A percentile compares a stretch with the other conserved stretches of the same genome.
Evolutionary conservation across 2,797 vertebrate genomes (phyloP).

Genomic region (Champsocephalus esox): DNA sequence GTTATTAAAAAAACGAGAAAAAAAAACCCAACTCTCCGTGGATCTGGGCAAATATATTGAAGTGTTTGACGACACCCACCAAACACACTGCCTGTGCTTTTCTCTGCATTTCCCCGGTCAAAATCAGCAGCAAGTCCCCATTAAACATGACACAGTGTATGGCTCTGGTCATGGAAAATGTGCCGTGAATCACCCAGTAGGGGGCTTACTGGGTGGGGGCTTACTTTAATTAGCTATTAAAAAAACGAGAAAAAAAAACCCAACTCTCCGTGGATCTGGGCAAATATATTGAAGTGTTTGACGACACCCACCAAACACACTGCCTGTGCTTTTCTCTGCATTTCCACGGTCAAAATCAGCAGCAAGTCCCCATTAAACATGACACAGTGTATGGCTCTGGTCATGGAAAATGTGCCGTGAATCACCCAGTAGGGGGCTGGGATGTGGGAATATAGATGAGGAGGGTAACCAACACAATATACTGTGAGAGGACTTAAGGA

Average conservation of each 20-base stretch:
- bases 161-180: constrained; percentile 36
- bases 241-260: constrained; percentile 20
- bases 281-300: constrained; percentile 27
- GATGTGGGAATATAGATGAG: constrained; percentile 60
- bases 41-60: constrained; percentile 23
- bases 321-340: constrained; percentile 14
- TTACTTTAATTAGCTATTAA: too few relatives aligned
- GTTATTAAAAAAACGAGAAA: constrained; percentile 34
- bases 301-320: constrained; percentile 22
- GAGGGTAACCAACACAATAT: constrained; percentile 57
- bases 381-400: constrained; percentile 41
- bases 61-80: constrained; percentile 24
- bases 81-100: constrained; percentile 16
- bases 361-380: constrained; percentile 41
- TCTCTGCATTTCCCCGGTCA: constrained; percentile 33
- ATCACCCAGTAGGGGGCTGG: constrained; percentile 47
- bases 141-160: constrained; percentile 49
- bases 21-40: constrained; percentile 26
- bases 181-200: constrained; percentile 47
- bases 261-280: constrained; percentile 15
- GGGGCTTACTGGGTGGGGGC: background rate
- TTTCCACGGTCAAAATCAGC: constrained; percentile 40
- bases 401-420: constrained; percentile 34
- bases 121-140: constrained; percentile 28
- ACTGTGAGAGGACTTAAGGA: constrained; percentile 61